Evolutionary conservation across 2,797 vertebrate genomes (phyloP).

Genomic region (Micromesistius poutassou): DNA sequence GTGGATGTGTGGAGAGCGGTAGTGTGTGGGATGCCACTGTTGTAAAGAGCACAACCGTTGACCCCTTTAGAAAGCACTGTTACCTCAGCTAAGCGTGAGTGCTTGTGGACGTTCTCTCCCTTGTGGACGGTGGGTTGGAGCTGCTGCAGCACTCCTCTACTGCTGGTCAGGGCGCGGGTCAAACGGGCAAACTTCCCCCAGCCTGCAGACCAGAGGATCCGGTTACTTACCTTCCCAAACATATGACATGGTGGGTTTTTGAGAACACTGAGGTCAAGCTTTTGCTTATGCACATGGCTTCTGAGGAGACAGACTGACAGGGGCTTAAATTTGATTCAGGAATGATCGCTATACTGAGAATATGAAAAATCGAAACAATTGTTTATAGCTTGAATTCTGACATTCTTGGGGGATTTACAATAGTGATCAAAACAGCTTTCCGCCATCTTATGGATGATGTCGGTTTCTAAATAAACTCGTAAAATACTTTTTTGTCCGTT

Average conservation of each 20-base stretch:
- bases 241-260: neutral
- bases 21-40: neutral
- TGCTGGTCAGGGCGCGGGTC: constrained; percentile 96
- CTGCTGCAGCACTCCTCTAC: constrained; percentile 93
- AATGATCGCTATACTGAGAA: neutral
- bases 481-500: too few relatives aligned
- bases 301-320: neutral
- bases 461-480: neutral
- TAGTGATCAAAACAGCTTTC: neutral
- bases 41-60: neutral
- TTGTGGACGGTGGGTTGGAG: constrained; percentile 95
- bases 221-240: neutral
- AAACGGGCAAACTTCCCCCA: constrained; percentile 98
- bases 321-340: neutral
- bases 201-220: constrained; percentile 67
- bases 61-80: too few relatives aligned
- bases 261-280: neutral
- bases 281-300: neutral
- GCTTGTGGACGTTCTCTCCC: constrained; percentile 97
- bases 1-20: neutral
- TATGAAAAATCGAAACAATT: neutral
- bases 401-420: neutral
- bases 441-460: neutral
- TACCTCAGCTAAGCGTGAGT: constrained; percentile 86
- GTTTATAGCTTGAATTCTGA: neutral